Evolutionary conservation across 2,888 invertebrate species (phyloP), one percentile per base, ranked within the genome.

Genomic region (Xylocampa areola): DNA sequence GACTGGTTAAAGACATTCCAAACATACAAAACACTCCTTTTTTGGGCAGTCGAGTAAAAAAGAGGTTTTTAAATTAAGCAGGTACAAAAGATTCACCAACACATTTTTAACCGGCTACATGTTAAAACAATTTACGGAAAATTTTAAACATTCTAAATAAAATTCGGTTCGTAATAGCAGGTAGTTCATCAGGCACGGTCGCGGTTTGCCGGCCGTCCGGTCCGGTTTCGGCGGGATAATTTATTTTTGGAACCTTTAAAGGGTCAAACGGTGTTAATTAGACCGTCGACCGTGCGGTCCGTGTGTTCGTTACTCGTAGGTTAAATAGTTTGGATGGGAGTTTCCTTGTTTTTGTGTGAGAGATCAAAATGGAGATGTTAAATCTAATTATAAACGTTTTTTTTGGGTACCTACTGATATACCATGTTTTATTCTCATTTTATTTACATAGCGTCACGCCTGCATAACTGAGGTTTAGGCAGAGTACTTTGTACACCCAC

Each of bases 221-320:
- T 6, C 19, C 39, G 25, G 23, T 25, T 35, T 19, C 54, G 40
- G 50, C 0, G n/a, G 47, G 49, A 63, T 67, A 5, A 49, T 68
- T 61, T 57, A 58, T 51, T 68, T 62, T 65, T 68, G 25, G 14
- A 32, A 32, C 30, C 16, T 35, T 25, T 54, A 55, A 66, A 36
- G 50, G 57, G 35, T 65, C 29, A 30, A 63, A 43, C 30, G 29
- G 33, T 32, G n/a, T 35, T 63, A 68, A 66, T 66, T 57, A 68
- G 41, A 21, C 36, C 17, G 17, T 30, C 14, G 39, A 14, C 13
- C 19, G 40, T n/a, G 21, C 27, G 43, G 53, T 25, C 3, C 17
- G 33, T 14, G 23, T 19, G 35, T 49, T 61, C 54, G 30, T 52
- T 37, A 60, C 23, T 6, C 32, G 21, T 0, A 39, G 25, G 43